Evolutionary conservation across 1,140 invertebrate genomes (phyloP).

Genomic region (Aphelinus certus): DNA sequence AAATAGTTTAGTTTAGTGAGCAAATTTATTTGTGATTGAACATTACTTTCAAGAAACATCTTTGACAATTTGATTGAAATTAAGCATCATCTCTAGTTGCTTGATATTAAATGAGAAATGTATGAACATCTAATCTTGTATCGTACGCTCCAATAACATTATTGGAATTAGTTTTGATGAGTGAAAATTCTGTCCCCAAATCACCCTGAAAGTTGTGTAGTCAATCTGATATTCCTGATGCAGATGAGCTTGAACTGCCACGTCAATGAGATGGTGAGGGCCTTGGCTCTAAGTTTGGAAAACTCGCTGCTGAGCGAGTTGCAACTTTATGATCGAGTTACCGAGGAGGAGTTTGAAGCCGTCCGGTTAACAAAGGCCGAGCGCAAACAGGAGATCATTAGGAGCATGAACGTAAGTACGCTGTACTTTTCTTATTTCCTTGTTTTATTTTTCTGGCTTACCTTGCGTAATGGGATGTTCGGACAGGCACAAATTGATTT

Average conservation of each 20-base stretch:
- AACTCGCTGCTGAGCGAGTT: constrained; percentile 73
- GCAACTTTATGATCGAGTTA: constrained; percentile 75
- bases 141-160: no score
- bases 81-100: no score
- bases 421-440: not conserved
- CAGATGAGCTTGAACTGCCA: constrained; percentile 73
- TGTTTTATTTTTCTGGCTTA: no score
- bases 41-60: no score
- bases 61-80: no score
- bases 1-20: no score
- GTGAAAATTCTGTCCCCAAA: no score
- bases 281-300: constrained; percentile 73
- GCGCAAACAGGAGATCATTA: constrained; percentile 70
- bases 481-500: not conserved
- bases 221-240: constrained; percentile 2
- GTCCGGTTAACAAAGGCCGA: constrained; percentile 76
- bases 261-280: constrained; percentile 71
- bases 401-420: constrained; percentile 68
- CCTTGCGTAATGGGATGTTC: not conserved
- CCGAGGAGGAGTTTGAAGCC: constrained; percentile 84
- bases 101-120: no score
- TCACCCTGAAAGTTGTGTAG: no score
- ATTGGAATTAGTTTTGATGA: no score
- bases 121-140: no score
- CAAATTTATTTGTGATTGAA: no score